Evolutionary conservation across 2,113 vertebrate genomes (phyloP).

Genomic region (Progne subis): DNA sequence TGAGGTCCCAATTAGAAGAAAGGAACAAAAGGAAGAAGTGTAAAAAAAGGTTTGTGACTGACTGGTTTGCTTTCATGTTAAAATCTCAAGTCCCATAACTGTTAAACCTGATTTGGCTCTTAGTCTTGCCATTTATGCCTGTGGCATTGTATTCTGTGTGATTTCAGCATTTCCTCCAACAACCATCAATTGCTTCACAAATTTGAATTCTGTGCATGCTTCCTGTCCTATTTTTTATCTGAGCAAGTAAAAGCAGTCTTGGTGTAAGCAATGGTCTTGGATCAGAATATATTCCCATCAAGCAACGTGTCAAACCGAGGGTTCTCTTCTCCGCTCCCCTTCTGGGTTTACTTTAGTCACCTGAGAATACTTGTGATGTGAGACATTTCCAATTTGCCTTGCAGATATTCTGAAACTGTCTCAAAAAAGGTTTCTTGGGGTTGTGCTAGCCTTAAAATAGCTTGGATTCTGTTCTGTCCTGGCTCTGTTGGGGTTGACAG

Average conservation of each 20-base stretch:
- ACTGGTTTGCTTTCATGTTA: background rate
- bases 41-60: background rate
- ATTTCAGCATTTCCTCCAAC: background rate
- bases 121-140: background rate
- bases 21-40: background rate
- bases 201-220: background rate
- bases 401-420: constrained; percentile 52
- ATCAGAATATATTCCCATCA: background rate
- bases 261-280: background rate
- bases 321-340: background rate
- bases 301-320: background rate
- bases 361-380: constrained; percentile 5
- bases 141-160: background rate
- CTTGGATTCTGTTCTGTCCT: background rate
- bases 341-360: background rate
- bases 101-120: background rate
- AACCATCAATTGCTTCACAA: background rate
- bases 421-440: constrained; percentile 43
- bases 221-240: background rate
- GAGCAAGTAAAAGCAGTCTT: background rate
- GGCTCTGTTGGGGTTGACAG: background rate
- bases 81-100: background rate
- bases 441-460: constrained; percentile 55
- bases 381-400: constrained; percentile 56
- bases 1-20: background rate